Base-by-base conservation (phyloP, 2,113 vertebrate genomes). In the Amphiprion percula region DNA sequence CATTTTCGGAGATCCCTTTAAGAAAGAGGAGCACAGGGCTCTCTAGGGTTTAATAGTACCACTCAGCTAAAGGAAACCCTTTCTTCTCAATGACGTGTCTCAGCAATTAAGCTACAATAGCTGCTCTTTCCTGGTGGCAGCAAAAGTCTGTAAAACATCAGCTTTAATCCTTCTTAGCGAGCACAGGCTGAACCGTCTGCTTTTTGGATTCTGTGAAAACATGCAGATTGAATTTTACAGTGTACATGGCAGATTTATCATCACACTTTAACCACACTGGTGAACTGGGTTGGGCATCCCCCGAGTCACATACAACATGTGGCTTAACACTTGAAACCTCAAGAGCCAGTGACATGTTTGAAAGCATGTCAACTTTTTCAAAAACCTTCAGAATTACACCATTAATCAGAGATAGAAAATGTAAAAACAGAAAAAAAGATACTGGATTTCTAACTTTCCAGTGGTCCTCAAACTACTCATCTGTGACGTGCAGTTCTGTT, bases 11-110 rank as follows among this genome's bases (percentile, higher is more conserved):
- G 24, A 49, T 60, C 24, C 59, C 10, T 76, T 47, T 39, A 68
- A 60, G 30, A 66, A 62, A 71, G 26, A 11, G 15, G 0, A 21
- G 10, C 15, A 17, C 23, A 33, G 62, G 50, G 41, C 59, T 74
- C 70, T 74, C 12, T 49, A 33, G 62, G 64, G 71, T 75, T 24
- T 49, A 80, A 77, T 58, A 69, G 21, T 41, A 44, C 59, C 59
- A 61, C 37, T 49, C 9, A 66, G 26, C 49, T 79, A 47, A 62
- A 82, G 61, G 75, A 75, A 75, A 60, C 60, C 54, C 41, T 82
- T 26, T 79, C 21, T 54, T 28, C 44, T 77, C 30, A 37, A 24
- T 39, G 23, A 71, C 26, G 66, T 0, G 10, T 75, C 49, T 62
- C 10, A 68, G 62, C 41, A 77, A 59, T 63, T 5, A 62, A 65